These are phyloP conservation scores for Medauroidea extradentata DNA, from an alignment of 1,140 invertebrate species.

Conservation along the genomic window DNA sequence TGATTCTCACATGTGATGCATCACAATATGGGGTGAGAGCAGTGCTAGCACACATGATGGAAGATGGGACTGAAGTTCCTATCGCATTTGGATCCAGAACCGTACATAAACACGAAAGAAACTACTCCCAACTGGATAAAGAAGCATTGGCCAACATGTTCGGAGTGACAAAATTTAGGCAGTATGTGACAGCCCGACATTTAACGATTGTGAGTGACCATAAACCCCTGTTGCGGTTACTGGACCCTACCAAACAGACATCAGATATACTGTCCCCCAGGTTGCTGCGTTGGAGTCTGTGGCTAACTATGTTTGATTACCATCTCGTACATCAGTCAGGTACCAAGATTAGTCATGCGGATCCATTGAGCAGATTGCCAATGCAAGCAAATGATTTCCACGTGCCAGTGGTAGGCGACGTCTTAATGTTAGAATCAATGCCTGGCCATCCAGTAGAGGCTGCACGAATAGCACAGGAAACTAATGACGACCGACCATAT, in stretches of 20 bases:
- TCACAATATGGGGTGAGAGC: slow-evolving; percentile 14
- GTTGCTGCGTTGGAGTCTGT: background rate
- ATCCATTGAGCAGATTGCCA: background rate
- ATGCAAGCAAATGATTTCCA: no score
- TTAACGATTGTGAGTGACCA: slow-evolving; percentile 43
- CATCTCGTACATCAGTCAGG: background rate
- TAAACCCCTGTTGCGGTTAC: slow-evolving; percentile 31
- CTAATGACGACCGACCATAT: background rate
- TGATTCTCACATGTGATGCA: slow-evolving; percentile 15
- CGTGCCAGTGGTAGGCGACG: no score
- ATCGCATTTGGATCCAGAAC: slow-evolving; percentile 24
- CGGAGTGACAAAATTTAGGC: slow-evolving; percentile 36
- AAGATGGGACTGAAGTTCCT: slow-evolving; percentile 23
- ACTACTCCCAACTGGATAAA: slow-evolving; percentile 19
- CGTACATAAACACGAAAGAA: slow-evolving; percentile 11
- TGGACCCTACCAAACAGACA: slow-evolving; percentile 22
- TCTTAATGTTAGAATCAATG: background rate
- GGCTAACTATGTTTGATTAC: background rate
- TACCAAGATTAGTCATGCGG: slow-evolving; percentile 1
- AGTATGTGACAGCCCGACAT: slow-evolving; percentile 37
- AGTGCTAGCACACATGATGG: slow-evolving; percentile 13
- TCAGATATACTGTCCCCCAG: slow-evolving; percentile 28
- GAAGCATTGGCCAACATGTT: slow-evolving; percentile 19
- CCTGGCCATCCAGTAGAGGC: no score
- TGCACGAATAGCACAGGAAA: no score